Percentiles rank a stretch among this genome's conserved stretches.
phyloP scores from a whole-genome alignment of 2,888 invertebrate species.

The Mythimna impura region DNA sequence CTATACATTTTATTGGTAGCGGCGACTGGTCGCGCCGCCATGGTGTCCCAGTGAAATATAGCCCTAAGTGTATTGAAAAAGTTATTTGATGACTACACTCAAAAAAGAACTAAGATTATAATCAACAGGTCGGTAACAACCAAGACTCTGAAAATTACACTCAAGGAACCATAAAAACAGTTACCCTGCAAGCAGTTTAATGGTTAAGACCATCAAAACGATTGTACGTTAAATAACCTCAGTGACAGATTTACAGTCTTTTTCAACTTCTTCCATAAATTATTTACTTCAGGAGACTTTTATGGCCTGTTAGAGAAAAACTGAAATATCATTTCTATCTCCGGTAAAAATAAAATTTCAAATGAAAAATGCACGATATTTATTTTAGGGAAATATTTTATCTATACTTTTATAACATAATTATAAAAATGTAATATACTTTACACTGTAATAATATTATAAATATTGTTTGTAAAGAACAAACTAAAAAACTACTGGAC shows the following conservation, averaged over 20 bases:
- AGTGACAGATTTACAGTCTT: slow-evolving; percentile 33
- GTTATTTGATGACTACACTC: no score
- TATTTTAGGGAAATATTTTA: no score
- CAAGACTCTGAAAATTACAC: neutral
- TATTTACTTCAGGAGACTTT: slow-evolving; percentile 27
- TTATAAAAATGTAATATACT: no score
- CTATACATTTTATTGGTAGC: no score
- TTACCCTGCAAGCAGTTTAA: slow-evolving; percentile 18
- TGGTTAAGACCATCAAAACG: slow-evolving; percentile 14
- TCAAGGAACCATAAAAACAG: slow-evolving; percentile 9
- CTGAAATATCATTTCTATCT: neutral
- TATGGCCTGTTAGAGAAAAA: neutral
- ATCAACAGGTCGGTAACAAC: slow-evolving; percentile 32
- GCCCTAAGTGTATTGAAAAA: no score
- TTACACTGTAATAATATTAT: no score
- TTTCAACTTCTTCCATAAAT: slow-evolving; percentile 34
- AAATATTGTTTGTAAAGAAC: no score
- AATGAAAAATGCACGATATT: neutral
- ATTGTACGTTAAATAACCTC: slow-evolving; percentile 13
- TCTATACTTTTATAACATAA: no score
- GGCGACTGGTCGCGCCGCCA: no score
- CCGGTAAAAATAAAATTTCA: neutral
- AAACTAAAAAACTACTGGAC: no score
- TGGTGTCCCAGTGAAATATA: no score
- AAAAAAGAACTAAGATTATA: neutral